Evolutionary conservation across 2,113 vertebrate genomes (phyloP), one percentile per base, ranked within the genome.

Genomic region (Sceloporus undulatus): DNA sequence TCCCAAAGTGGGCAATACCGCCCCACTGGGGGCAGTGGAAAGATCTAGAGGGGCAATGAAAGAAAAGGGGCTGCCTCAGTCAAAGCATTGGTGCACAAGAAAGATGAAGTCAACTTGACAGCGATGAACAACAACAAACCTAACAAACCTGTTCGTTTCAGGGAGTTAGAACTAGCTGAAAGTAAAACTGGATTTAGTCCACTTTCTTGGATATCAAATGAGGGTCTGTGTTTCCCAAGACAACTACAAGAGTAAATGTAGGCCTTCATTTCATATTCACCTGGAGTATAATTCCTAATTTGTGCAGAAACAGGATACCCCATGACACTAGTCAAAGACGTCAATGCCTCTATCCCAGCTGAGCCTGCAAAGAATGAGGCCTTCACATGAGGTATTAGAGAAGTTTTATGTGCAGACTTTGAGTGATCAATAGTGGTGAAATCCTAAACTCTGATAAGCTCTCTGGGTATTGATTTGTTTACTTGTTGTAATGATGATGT

Each of bases 381-480:
- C 54, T 19, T 68, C 29, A 11, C 9, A 29, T 27, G 73, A 89
- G 70, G n/a, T 27, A 56, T 82, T 42, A 56, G 40, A 62, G 21
- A 70, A 66, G 38, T 34, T 21, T 76, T 79, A 89, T 85, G 76
- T 74, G 1, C 40, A 68, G 71, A 19, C 38, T 76, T 54, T 59
- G 34, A 70, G 21, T 16, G 70, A 87, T 87, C 89, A 90, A 87
- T 87, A 84, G 68, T 29, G 48, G 40, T 84, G 89, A 87, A 90
- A 90, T 27, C 65, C 77, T 75, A 90, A 79, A 90, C 82, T 79
- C 74, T 29, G 73, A 84, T 79, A 87, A 48, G 34, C 48, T 34
- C 38, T 65, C 5, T 19, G 59, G 38, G 9, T 87, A 90, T 90
- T 79, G 85, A 87, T 84, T 65, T 27, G 54, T 65, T 84, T 66